Percentiles rank a stretch among this genome's conserved stretches.
phyloP scores from a whole-genome alignment of 2,797 vertebrate species.

The Psittacula derbiana region DNA sequence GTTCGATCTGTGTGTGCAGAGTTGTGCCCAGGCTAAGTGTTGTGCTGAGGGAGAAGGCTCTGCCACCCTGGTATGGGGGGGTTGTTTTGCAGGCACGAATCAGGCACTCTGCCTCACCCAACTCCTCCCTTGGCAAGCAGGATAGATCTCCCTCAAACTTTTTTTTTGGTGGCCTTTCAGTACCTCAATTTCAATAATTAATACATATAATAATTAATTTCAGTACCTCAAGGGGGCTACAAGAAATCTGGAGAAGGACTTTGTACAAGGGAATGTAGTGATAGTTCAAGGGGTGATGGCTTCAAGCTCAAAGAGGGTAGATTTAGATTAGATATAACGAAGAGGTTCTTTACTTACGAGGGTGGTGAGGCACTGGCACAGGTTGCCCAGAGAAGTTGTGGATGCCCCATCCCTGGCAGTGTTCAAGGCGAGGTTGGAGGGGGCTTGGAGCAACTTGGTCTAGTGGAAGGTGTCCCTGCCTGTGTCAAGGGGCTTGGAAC shows the following conservation, averaged over 20 bases:
- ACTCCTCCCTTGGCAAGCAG: not conserved
- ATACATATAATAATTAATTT: not conserved
- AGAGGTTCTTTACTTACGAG: not conserved
- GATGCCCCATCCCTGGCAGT: not conserved
- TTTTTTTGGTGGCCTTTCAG: not conserved
- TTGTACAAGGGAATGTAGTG: not conserved
- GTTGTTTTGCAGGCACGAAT: fast-evolving
- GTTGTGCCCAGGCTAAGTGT: not conserved
- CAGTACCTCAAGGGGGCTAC: not conserved
- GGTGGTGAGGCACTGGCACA: not conserved
- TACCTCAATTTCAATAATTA: not conserved
- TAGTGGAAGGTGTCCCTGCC: not conserved
- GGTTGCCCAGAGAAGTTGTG: not conserved
- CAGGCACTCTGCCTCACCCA: not conserved
- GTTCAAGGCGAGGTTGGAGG: not conserved
- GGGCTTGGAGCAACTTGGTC: not conserved
- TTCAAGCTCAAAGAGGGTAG: not conserved
- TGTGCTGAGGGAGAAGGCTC: fast-evolving
- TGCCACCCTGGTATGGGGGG: not conserved
- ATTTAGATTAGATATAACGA: not conserved
- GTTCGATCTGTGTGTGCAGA: not conserved
- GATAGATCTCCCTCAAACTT: not conserved
- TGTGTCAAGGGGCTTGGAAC: not conserved
- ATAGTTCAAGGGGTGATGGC: not conserved
- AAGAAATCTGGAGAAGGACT: not conserved